phyloP scores from a whole-genome alignment of 1,140 invertebrate species.

The Solenopsis invicta region DNA sequence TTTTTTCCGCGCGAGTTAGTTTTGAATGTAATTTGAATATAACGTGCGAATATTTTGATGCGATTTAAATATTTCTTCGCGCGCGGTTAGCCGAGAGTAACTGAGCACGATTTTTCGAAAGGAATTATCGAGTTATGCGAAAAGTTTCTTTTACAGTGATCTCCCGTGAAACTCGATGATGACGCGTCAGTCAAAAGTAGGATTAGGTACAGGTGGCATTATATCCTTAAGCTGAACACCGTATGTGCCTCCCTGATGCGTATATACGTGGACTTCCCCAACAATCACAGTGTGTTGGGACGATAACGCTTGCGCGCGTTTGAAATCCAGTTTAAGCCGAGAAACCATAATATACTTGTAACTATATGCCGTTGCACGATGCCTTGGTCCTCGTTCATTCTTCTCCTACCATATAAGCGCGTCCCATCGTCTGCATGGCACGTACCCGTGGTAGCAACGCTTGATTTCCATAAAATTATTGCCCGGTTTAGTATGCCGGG shows the following conservation, averaged over 20 bases:
- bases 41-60: background rate
- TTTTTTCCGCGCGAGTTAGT: too few species aligned
- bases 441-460: constrained; percentile 51
- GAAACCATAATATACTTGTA: constrained; percentile 65
- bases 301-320: constrained; percentile 72
- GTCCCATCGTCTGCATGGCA: constrained; percentile 40
- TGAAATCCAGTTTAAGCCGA: constrained; percentile 73
- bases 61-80: background rate
- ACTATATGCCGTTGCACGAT: constrained; percentile 59
- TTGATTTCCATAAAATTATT: constrained; percentile 68
- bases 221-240: constrained; percentile 24
- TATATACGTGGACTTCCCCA: constrained; percentile 45
- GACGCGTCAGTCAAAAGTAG: constrained; percentile 48
- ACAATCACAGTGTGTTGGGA: constrained; percentile 67
- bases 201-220: constrained; percentile 51
- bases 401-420: constrained; percentile 44
- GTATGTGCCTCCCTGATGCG: constrained; percentile 38
- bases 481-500: constrained; percentile 14
- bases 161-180: constrained; percentile 4
- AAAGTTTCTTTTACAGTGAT: background rate
- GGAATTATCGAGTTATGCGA: background rate
- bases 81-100: background rate
- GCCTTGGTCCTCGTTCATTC: constrained; percentile 50
- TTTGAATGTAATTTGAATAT: constrained; percentile 17
- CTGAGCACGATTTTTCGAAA: background rate